Evolutionary conservation across 2,797 vertebrate genomes (phyloP), one percentile per base, ranked within the genome.

Genomic region (Acanthurus leucopareius): DNA sequence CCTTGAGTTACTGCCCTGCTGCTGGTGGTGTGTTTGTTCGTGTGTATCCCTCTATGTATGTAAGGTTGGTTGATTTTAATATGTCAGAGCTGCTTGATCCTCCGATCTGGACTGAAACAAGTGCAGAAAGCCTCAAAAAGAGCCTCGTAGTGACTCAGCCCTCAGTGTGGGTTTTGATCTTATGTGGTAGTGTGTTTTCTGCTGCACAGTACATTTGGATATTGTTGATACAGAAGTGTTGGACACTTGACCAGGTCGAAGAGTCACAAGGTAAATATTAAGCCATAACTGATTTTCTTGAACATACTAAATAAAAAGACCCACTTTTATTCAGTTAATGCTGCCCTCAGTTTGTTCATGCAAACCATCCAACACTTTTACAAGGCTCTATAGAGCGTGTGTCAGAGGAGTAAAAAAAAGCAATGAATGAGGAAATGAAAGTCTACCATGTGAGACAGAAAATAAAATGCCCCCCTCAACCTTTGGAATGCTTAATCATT

Each of bases 1-100:
- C 94, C 95, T 95, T 95, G 94, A 95, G 93, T 95, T 89, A 87
- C 88, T 91, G 90, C 88, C 86, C 88, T 88, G 88, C 89, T 90
- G 86, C 80, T 53, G 54, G 63, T 73, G 28, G 51, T 52, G 77
- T 77, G 83, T 77, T 80, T 84, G 83, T 74, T 74, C 38, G 71
- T 79, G 89, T 88, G 88, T 86, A 83, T 84, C 74, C 76, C 80
- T 82, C 71, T 87, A 82, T 28, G 63, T 77, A 75, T 89, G 81
- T 91, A 91, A 89, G 92, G 89, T 90, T 90, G 92, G 91, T 78
- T 92, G 94, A 86, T 90, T 94, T 94, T 94, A 94, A 95, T 94
- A 93, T 89, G 88, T 85, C 91, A 86, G 85, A 91, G 86, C 86
- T 86, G 86, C 84, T 86, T 79, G 81, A 89, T 86, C 86, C 77